A percentile compares a stretch with the other conserved stretches of the same genome.
phyloP scores from a whole-genome alignment of 2,113 vertebrate genomes.

The Pelmatolapia mariae region DNA sequence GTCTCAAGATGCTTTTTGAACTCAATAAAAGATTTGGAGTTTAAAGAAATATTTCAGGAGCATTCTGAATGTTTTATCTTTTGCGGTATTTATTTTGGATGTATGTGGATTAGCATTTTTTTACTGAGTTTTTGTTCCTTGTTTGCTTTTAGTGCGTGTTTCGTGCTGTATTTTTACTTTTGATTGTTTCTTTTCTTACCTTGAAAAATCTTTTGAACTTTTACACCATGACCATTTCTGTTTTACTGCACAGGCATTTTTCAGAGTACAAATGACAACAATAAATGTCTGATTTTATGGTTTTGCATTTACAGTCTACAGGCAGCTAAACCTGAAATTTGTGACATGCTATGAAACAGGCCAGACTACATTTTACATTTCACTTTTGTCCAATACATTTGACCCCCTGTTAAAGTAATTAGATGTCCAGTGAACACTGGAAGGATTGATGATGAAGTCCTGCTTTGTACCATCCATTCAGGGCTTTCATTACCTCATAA shows the following conservation, averaged over 20 bases:
- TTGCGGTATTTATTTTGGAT: background rate
- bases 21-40: accelerated
- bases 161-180: background rate
- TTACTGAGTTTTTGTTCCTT: background rate
- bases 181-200: background rate
- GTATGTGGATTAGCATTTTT: background rate
- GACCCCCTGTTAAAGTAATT: conserved; percentile 2
- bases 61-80: background rate
- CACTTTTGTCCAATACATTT: background rate
- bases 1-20: background rate
- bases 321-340: background rate
- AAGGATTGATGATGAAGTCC: background rate
- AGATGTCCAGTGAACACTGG: background rate
- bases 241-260: background rate
- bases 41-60: background rate
- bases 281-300: background rate
- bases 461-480: background rate
- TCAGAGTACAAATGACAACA: background rate
- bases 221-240: background rate
- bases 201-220: background rate
- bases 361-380: background rate
- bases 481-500: background rate
- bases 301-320: background rate
- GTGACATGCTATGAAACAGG: background rate
- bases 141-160: background rate